Percentiles rank a stretch among this genome's conserved stretches.
These are phyloP conservation scores for Oscheius sp. DNA, from an alignment of 1,140 invertebrate genomes.

Conservation along the genomic window DNA sequence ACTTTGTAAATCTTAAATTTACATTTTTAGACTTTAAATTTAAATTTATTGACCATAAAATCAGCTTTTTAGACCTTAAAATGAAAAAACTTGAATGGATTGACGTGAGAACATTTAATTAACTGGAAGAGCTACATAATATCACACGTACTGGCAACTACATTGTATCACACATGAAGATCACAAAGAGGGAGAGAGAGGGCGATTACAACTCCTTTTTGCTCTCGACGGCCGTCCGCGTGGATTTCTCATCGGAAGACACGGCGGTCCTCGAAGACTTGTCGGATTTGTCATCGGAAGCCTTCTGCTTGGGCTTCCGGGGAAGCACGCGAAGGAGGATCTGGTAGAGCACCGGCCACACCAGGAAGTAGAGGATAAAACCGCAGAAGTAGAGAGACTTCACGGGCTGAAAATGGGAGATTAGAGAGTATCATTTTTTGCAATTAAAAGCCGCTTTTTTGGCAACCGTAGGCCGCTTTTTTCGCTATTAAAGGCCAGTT, in stretches of 20 bases:
- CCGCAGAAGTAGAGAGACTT: slow-evolving; percentile 56
- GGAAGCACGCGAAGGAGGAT: slow-evolving; percentile 46
- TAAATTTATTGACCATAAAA: too few species aligned
- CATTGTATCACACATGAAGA: background rate
- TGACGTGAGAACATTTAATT: too few species aligned
- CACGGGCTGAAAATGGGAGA: slow-evolving; percentile 48
- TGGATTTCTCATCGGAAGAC: background rate
- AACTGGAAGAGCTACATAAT: too few species aligned
- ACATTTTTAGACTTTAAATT: too few species aligned
- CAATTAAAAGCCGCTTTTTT: too few species aligned
- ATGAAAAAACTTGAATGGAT: too few species aligned
- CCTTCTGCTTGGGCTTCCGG: slow-evolving; percentile 25
- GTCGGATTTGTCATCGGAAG: background rate
- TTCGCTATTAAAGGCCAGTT: too few species aligned
- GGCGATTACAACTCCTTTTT: slow-evolving; percentile 17
- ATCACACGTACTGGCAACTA: too few species aligned
- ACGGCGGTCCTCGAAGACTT: background rate
- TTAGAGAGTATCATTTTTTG: background rate
- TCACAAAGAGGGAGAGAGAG: background rate
- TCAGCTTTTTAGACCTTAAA: too few species aligned
- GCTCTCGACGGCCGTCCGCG: background rate
- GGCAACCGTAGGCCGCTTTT: too few species aligned
- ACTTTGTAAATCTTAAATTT: too few species aligned
- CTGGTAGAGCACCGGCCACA: slow-evolving; percentile 50
- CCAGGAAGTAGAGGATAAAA: slow-evolving; percentile 55